phyloP scores from a whole-genome alignment of 2,888 invertebrate species.

The Trypoxylon attenuatum region DNA sequence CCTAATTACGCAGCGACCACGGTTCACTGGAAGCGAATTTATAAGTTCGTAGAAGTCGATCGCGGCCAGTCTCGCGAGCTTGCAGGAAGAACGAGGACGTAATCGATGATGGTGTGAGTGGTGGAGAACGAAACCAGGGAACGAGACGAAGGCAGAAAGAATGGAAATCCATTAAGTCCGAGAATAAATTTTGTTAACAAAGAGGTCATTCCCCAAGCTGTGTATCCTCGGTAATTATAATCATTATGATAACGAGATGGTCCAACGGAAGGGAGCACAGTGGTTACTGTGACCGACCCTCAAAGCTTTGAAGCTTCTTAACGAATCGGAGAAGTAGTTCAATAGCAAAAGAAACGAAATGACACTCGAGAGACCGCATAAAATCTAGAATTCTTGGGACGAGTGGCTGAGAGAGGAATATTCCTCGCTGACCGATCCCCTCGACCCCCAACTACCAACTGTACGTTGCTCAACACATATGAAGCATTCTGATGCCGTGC shows the following conservation, averaged over 20 bases:
- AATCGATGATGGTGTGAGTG: too few relatives aligned
- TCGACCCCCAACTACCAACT: too few relatives aligned
- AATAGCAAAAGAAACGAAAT: conserved; percentile 1
- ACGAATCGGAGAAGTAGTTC: conserved; percentile 9
- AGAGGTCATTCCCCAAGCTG: not conserved
- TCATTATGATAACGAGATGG: conserved; percentile 13
- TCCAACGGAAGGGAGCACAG: not conserved
- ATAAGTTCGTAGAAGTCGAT: too few relatives aligned
- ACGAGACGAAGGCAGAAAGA: not conserved
- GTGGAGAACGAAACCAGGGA: not conserved
- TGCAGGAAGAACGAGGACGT: too few relatives aligned
- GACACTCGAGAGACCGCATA: conserved; percentile 1
- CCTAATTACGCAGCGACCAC: too few relatives aligned
- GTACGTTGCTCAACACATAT: too few relatives aligned
- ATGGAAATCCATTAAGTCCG: not conserved
- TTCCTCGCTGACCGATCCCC: too few relatives aligned
- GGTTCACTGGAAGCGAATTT: too few relatives aligned
- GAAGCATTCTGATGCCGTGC: too few relatives aligned
- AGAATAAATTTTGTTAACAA: conserved; percentile 19
- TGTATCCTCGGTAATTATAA: conserved; percentile 8
- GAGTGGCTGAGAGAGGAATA: too few relatives aligned
- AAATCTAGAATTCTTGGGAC: not conserved
- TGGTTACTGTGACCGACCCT: not conserved
- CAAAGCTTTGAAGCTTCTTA: conserved; percentile 20
- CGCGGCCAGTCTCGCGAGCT: too few relatives aligned